A percentile compares a stretch with the other conserved stretches of the same genome.
phyloP scores from a whole-genome alignment of 2,797 vertebrate genomes.

The Melanotaenia nigrans region DNA sequence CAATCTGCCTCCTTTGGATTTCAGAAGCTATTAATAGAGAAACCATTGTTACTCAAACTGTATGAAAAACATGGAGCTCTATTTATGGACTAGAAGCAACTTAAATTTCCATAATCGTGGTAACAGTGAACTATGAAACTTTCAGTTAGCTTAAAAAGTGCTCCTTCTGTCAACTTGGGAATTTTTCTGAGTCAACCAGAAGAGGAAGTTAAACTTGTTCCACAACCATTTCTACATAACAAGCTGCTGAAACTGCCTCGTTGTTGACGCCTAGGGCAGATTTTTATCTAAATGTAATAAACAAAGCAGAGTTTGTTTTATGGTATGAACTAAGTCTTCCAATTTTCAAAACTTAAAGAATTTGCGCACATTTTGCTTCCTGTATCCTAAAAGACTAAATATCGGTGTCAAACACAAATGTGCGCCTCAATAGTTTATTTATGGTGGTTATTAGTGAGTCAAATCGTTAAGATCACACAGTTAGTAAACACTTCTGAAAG shows the following conservation, averaged over 20 bases:
- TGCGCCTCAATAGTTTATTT: not conserved
- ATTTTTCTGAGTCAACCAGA: not conserved
- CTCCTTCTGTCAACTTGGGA: not conserved
- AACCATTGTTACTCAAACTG: not conserved
- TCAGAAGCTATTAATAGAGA: constrained; percentile 68
- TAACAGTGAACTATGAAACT: not conserved
- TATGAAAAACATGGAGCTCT: not conserved
- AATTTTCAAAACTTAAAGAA: too few species aligned
- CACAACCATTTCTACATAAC: not conserved
- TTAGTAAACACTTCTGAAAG: not conserved
- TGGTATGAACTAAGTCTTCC: not conserved
- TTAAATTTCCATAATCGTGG: not conserved
- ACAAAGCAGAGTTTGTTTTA: not conserved
- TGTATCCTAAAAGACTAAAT: not conserved
- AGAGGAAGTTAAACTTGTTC: constrained; percentile 2
- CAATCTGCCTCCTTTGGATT: constrained; percentile 63
- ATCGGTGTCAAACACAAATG: not conserved
- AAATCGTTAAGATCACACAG: not conserved
- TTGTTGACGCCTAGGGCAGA: not conserved
- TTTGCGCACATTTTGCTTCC: not conserved
- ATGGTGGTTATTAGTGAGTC: not conserved
- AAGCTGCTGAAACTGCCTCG: not conserved
- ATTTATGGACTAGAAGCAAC: not conserved
- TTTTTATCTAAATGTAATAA: not conserved
- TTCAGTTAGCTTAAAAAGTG: not conserved